Evolutionary conservation across 2,113 vertebrate species (phyloP).

Genomic region (Dryoscopus gambensis): DNA sequence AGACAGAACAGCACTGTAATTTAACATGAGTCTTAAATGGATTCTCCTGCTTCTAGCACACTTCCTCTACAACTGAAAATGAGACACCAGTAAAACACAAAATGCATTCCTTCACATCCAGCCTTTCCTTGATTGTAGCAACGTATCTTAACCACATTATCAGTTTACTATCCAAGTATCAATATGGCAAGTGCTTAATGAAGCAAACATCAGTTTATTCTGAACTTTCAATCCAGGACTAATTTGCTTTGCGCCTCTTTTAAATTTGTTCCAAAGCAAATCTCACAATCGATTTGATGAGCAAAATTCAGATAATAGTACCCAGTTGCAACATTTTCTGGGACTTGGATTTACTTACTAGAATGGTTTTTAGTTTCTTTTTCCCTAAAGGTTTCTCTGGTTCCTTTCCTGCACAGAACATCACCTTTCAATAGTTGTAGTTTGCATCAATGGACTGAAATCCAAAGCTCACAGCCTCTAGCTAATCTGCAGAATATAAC

Average conservation of each 20-base stretch:
- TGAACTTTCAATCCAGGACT: background rate
- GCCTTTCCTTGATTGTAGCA: background rate
- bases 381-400: accelerated
- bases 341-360: background rate
- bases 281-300: background rate
- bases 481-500: background rate
- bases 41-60: background rate
- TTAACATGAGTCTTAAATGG: constrained; percentile 8
- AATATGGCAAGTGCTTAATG: background rate
- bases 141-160: background rate
- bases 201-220: background rate
- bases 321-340: background rate
- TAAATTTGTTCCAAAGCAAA: background rate
- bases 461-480: background rate
- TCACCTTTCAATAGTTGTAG: background rate
- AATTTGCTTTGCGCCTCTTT: background rate
- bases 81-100: background rate
- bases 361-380: background rate
- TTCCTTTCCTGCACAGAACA: background rate
- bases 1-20: constrained; percentile 18
- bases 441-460: background rate
- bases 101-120: background rate
- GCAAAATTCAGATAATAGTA: background rate
- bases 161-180: background rate
- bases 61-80: background rate